phyloP scores from a whole-genome alignment of 64 coral and sea anemone species.

The Porites lutea region DNA sequence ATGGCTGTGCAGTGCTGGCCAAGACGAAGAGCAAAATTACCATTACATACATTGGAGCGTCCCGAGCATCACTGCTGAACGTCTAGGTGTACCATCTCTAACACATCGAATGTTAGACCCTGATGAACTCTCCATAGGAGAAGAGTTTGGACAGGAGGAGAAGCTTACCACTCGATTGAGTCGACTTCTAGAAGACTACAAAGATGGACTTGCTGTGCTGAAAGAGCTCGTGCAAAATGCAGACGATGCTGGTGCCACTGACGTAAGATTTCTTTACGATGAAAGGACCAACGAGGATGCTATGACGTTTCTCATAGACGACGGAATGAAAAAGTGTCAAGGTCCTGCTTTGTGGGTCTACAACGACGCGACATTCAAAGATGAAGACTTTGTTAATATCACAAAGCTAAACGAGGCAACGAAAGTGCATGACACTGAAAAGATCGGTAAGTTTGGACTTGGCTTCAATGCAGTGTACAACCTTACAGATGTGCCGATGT shows the following conservation, averaged over 20 bases:
- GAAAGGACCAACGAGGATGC: constrained; percentile 76
- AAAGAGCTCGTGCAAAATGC: constrained; percentile 94
- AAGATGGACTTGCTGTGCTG: constrained; percentile 73
- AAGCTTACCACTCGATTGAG: constrained; percentile 63
- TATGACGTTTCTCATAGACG: constrained; percentile 57
- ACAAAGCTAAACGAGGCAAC: constrained; percentile 76
- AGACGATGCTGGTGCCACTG: constrained; percentile 82
- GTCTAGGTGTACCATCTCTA: constrained; percentile 67
- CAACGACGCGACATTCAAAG: constrained; percentile 74
- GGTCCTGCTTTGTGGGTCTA: constrained; percentile 86
- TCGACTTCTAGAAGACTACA: constrained; percentile 82
- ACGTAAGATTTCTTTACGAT: constrained; percentile 76
- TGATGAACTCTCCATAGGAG: constrained; percentile 65
- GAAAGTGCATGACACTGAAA: constrained; percentile 72
- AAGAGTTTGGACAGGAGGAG: constrained; percentile 90
- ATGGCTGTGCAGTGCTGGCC: constrained; percentile 35
- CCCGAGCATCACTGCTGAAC: constrained; percentile 59
- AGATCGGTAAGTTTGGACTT: constrained; percentile 86
- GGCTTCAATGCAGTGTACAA: constrained; percentile 93
- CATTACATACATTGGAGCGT: constrained; percentile 76
- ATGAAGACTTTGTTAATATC: constrained; percentile 85
- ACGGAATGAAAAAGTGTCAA: constrained; percentile 74
- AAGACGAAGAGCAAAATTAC: constrained; percentile 56
- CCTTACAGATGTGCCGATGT: constrained; percentile 85
- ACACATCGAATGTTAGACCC: constrained; percentile 78